Base-by-base conservation (phyloP, 2,888 invertebrate species). In the Pterostichus madidus region DNA sequence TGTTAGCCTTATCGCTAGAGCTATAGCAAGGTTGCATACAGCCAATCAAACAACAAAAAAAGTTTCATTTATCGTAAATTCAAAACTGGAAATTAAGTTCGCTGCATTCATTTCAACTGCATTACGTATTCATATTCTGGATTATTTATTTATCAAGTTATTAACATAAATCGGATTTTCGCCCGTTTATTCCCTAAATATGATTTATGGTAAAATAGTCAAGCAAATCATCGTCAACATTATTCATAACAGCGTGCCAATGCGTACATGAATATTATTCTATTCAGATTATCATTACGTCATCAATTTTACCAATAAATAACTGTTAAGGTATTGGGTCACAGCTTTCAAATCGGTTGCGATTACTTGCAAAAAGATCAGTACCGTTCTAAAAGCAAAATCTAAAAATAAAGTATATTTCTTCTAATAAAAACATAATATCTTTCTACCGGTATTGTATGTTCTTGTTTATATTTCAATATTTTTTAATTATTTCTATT, bases 1-100 rank as follows among this genome's bases (percentile, higher is more conserved):
- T 32, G 76, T 56, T 75, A 11, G 76, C 31, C 17, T 71, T 71
- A 71, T 71, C 68, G 8, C 8, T 17, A 2, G 44, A 24, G 44
- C 10, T 6, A 11, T 10, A 15, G 15, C 56, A 5, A 8, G 17
- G 56, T 13, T 56, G 17, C 2, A 17, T 17, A 17, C 13, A 15
- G 56, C 8, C 56, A 56, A 13, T 56, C 2, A 56, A 56, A 56
- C 17, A 17, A 24, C 24, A 17, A 56, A 56, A 17, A 56, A 17
- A 13, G 8, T 56, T 56, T 17, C 17, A 17, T 56, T 17, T 17
- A 56, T 17, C 56, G 56, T 56, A 56, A 56, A 56, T 49, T 49
- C 13, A 6, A 49, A 49, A 49, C 49, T 49, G 49, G 49, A 49
- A 49, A 49, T 49, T 49, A 46, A n/a, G n/a, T n/a, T 46, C 10